Percentiles rank a stretch among this genome's conserved stretches.
phyloP scores from a whole-genome alignment of 2,113 vertebrate species.

The Oryzias javanicus region DNA sequence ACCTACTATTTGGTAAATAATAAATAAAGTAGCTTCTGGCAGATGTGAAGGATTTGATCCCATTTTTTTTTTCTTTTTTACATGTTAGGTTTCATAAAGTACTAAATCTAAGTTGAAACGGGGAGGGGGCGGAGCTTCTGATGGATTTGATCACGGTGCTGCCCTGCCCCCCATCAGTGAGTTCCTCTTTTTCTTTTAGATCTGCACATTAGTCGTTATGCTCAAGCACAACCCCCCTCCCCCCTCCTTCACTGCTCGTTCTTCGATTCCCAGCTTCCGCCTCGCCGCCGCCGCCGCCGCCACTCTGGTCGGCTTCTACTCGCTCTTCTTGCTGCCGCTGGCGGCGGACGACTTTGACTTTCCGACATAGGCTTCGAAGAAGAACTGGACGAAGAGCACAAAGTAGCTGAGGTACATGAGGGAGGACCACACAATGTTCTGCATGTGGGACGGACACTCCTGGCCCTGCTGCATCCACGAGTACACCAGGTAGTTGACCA shows the following conservation, averaged over 20 bases:
- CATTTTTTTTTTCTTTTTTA: slow-evolving; percentile 18
- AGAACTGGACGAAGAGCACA: slow-evolving; percentile 98
- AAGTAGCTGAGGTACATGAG: slow-evolving; percentile 99
- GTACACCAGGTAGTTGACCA: slow-evolving; percentile 97
- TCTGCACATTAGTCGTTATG: slow-evolving; percentile 69
- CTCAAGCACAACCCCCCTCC: slow-evolving; percentile 51
- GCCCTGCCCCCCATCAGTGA: slow-evolving; percentile 38
- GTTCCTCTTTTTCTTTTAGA: slow-evolving; percentile 35
- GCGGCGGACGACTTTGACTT: slow-evolving; percentile 77
- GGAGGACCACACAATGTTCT: slow-evolving; percentile 98
- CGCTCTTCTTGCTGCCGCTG: slow-evolving; percentile 62
- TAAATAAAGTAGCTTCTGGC: slow-evolving; percentile 48
- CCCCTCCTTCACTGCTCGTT: slow-evolving; percentile 15
- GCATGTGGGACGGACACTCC: slow-evolving; percentile 91
- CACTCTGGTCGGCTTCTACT: slow-evolving; percentile 66
- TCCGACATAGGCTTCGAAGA: slow-evolving; percentile 93
- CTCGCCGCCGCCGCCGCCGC: slow-evolving; percentile 14
- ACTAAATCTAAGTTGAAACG: slow-evolving; percentile 50
- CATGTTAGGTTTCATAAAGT: slow-evolving; percentile 30
- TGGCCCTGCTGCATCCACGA: slow-evolving; percentile 98
- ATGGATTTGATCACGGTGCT: slow-evolving; percentile 57
- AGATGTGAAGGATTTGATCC: slow-evolving; percentile 28
- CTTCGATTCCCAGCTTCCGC: slow-evolving; percentile 74
- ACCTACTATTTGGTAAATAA: slow-evolving; percentile 28
- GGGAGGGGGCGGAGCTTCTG: slow-evolving; percentile 40